Evolutionary conservation across 2,888 invertebrate genomes (phyloP).

Genomic region (Eugnorisma glareosa): DNA sequence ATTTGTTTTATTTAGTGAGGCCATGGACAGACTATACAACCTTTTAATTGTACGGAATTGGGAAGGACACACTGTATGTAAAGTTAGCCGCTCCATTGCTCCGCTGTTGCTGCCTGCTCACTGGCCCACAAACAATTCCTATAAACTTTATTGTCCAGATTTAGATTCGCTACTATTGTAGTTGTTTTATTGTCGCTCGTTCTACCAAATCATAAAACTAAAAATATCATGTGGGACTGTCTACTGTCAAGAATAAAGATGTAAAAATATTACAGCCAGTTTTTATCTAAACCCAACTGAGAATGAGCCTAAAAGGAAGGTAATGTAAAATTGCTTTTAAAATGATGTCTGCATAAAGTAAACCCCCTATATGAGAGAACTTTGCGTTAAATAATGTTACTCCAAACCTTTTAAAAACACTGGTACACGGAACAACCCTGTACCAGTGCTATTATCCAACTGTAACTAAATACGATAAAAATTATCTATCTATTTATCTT

Average conservation of each 20-base stretch:
- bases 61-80: background rate
- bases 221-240: slow-evolving; percentile 19
- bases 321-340: background rate
- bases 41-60: slow-evolving; percentile 7
- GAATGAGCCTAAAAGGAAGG: background rate
- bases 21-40: background rate
- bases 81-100: background rate
- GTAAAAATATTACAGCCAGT: background rate
- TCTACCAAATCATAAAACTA: slow-evolving; percentile 37
- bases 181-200: slow-evolving; percentile 42
- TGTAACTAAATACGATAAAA: background rate
- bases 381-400: background rate
- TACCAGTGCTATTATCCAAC: background rate
- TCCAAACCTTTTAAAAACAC: no score
- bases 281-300: background rate
- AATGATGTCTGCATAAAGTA: background rate
- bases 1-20: background rate
- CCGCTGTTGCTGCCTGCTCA: slow-evolving; percentile 21
- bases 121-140: slow-evolving; percentile 40
- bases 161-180: slow-evolving; percentile 33
- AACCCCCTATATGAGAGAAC: background rate
- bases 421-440: no score
- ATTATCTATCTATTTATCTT: no score
- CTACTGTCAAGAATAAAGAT: background rate
- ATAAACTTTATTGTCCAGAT: slow-evolving; percentile 59